Conservation (phyloP, 2,797 vertebrate species). For the Siniperca obscura region DNA sequence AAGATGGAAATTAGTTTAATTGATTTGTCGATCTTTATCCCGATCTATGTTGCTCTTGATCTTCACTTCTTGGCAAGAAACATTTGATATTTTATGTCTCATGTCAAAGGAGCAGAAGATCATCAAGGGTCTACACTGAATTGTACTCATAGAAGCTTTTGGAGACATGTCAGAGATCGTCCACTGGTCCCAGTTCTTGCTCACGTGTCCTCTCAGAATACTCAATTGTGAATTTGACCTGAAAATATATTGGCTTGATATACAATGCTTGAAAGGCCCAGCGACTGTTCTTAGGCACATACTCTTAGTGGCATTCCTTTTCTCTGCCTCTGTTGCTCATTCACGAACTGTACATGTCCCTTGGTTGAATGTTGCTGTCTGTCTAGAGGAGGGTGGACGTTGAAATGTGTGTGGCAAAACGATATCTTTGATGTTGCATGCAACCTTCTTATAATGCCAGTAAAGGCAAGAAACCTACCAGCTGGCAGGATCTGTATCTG, state of each 20-base stretch:
- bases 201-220: conserved; percentile 11
- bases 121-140: not conserved
- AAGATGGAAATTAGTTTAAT: conserved; percentile 7
- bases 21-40: conserved; percentile 10
- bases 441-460: conserved; percentile 32
- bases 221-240: not conserved
- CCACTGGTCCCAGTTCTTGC: conserved; percentile 13
- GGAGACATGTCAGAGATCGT: conserved; percentile 14
- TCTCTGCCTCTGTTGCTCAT: conserved; percentile 39
- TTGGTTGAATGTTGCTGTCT: conserved; percentile 38
- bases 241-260: conserved; percentile 2
- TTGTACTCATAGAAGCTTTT: not conserved
- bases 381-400: conserved; percentile 20
- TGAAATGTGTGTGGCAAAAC: conserved; percentile 35
- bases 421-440: conserved; percentile 66
- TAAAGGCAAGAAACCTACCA: conserved; percentile 5
- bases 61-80: not conserved
- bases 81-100: not conserved
- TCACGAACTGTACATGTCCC: conserved; percentile 21
- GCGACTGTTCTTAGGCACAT: conserved; percentile 28
- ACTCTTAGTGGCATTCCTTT: conserved; percentile 33
- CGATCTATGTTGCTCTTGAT: conserved; percentile 16
- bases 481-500: conserved; percentile 23
- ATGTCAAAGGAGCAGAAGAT: not conserved
- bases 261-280: conserved; percentile 10